Percentiles rank a stretch among this genome's conserved stretches.
Evolutionary conservation across 1,140 invertebrate genomes (phyloP).

Genomic region (Hyles vespertilio): DNA sequence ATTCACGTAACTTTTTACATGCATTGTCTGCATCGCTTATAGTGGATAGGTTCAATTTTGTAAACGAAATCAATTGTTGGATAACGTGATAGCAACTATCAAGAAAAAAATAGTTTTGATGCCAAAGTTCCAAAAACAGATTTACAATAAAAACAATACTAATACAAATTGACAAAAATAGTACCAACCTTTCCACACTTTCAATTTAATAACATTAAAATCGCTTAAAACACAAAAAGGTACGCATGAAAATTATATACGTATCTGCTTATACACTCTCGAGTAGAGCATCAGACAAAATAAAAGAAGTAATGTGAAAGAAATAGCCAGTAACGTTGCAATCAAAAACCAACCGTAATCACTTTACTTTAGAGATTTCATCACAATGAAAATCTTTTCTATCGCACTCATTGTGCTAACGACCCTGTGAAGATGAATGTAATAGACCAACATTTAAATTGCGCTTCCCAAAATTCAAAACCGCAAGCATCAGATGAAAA

Average conservation of each 20-base stretch:
- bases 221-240: background rate
- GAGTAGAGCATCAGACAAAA: slow-evolving; percentile 17
- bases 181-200: background rate
- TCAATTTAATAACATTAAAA: background rate
- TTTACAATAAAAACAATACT: no score
- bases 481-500: slow-evolving; percentile 4
- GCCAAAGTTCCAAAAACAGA: no score
- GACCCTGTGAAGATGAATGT: slow-evolving; percentile 27
- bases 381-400: slow-evolving; percentile 6
- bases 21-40: no score
- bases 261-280: slow-evolving; percentile 12
- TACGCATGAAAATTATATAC: slow-evolving; percentile 1
- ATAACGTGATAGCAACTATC: no score
- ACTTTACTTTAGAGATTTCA: slow-evolving; percentile 2
- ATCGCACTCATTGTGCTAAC: slow-evolving; percentile 24
- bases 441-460: slow-evolving; percentile 11
- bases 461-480: background rate
- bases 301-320: slow-evolving; percentile 14
- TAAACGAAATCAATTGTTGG: no score
- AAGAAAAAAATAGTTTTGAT: no score
- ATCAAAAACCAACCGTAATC: slow-evolving; percentile 14
- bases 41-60: no score
- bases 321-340: slow-evolving; percentile 1
- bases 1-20: no score
- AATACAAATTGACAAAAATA: no score